Evolutionary conservation across 2,888 invertebrate species (phyloP).

Genomic region (Amiota minor): DNA sequence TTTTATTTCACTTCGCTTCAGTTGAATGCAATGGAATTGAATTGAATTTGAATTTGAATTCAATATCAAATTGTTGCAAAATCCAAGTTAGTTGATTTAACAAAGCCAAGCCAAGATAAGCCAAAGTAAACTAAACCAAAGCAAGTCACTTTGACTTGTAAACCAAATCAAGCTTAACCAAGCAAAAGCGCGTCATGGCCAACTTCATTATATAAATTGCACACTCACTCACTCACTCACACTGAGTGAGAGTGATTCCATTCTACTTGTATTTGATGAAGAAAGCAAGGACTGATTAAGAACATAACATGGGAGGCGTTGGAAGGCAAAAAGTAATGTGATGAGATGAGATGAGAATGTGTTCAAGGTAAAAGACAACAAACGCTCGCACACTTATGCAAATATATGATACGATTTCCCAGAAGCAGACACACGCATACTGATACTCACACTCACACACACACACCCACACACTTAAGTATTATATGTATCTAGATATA

Average conservation of each 20-base stretch:
- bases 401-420: no score
- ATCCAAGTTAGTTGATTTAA: slow-evolving; percentile 17
- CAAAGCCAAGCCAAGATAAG: slow-evolving; percentile 19
- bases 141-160: no score
- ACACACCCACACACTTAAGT: neutral
- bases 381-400: no score
- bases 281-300: no score
- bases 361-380: neutral
- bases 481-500: neutral
- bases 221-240: slow-evolving; percentile 4
- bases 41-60: neutral
- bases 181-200: neutral
- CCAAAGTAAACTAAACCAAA: neutral
- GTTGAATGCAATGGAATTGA: neutral
- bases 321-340: no score
- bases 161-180: neutral
- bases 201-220: slow-evolving; percentile 27
- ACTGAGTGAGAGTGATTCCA: no score
- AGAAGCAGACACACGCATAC: neutral
- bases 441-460: neutral
- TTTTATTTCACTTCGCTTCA: neutral
- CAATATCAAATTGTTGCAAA: neutral
- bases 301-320: no score
- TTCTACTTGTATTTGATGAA: no score
- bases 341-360: neutral